These are phyloP conservation scores for Lithobates pipiens DNA, from an alignment of 2,797 vertebrate genomes.

Conservation along the genomic window DNA sequence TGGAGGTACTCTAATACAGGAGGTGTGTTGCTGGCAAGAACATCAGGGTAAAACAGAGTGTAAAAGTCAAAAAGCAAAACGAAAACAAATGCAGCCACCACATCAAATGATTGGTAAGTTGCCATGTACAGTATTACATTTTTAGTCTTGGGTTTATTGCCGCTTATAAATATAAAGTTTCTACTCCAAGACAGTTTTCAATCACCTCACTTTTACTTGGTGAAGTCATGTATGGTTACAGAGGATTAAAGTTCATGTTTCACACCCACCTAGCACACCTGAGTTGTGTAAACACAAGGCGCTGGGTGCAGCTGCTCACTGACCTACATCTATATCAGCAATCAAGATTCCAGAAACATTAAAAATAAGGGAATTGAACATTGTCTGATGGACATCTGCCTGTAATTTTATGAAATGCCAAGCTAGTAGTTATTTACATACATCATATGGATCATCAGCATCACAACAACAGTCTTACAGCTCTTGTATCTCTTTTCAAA, in stretches of 20 bases:
- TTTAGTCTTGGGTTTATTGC: no score
- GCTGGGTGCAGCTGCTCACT: constrained; percentile 20
- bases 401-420: no score
- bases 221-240: not conserved
- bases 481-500: no score
- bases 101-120: no score
- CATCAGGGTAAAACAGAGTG: no score
- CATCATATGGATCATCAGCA: no score
- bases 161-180: not conserved
- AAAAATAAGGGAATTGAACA: not conserved
- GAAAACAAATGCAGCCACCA: no score
- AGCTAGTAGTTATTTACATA: not conserved
- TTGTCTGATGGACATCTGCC: not conserved
- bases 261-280: constrained; percentile 28
- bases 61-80: no score
- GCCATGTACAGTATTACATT: no score
- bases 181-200: not conserved
- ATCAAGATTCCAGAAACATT: not conserved
- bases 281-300: constrained; percentile 20
- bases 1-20: no score
- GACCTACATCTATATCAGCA: not conserved
- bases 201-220: not conserved
- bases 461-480: no score
- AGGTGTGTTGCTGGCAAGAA: no score
- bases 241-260: constrained; percentile 23